phyloP scores from a whole-genome alignment of 2,113 vertebrate species.

The Brachionichthys hirsutus region DNA sequence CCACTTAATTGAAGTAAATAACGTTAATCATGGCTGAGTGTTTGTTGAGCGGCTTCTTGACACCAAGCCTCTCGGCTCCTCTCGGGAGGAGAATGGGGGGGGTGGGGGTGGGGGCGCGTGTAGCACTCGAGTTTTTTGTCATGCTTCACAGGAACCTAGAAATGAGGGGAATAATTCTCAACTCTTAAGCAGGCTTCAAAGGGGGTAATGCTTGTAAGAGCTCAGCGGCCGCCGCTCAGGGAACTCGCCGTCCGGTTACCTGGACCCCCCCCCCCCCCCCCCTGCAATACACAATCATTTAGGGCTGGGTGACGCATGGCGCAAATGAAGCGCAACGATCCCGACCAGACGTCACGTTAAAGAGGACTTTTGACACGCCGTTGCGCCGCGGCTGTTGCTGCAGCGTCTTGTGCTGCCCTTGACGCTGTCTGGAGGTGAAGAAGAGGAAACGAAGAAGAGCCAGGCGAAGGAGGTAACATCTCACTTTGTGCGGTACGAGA shows the following conservation, averaged over 20 bases:
- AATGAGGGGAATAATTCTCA: conserved; percentile 74
- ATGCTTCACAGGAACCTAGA: conserved; percentile 72
- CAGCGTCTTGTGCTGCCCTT: conserved; percentile 54
- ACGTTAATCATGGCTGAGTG: conserved; percentile 66
- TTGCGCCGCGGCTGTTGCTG: conserved; percentile 44
- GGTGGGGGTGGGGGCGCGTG: conserved; percentile 62
- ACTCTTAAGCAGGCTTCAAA: conserved; percentile 71
- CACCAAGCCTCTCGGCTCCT: conserved; percentile 58
- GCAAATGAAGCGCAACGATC: conserved; percentile 59
- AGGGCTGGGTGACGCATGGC: conserved; percentile 60
- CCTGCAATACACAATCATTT: conserved; percentile 50
- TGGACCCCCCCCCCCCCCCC: conserved; percentile 53
- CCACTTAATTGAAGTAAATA: conserved; percentile 73
- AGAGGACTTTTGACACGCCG: conserved; percentile 55
- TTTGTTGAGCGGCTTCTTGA: conserved; percentile 68
- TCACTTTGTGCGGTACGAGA: conserved; percentile 58
- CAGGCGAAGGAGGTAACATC: conserved; percentile 47
- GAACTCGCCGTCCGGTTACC: conserved; percentile 55
- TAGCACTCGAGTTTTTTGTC: conserved; percentile 70
- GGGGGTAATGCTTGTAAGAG: conserved; percentile 66
- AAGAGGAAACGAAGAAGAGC: conserved; percentile 25
- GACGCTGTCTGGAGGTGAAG: conserved; percentile 55
- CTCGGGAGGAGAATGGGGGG: conserved; percentile 66
- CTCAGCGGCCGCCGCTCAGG: conserved; percentile 58
- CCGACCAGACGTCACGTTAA: conserved; percentile 60